phyloP scores from a whole-genome alignment of 2,888 invertebrate genomes.

The Oscheius onirici region DNA sequence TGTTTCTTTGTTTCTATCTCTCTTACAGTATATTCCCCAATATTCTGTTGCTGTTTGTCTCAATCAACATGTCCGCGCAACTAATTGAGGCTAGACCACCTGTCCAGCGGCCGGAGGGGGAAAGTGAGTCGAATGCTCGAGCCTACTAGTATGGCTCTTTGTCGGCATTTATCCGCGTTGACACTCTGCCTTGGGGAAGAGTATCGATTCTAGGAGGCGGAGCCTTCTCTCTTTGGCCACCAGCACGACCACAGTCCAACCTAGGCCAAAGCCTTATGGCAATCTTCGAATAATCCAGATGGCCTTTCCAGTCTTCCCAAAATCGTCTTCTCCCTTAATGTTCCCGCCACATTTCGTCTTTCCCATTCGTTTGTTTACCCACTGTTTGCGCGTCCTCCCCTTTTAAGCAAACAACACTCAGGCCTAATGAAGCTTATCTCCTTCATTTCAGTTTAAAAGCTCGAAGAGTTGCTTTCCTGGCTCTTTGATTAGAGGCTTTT shows the following conservation, averaged over 20 bases:
- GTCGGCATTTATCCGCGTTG: slow-evolving; percentile 34
- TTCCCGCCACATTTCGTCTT: slow-evolving; percentile 4
- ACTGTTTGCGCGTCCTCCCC: neutral
- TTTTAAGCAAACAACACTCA: neutral
- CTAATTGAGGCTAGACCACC: neutral
- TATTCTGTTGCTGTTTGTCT: neutral
- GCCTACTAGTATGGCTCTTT: slow-evolving; percentile 30
- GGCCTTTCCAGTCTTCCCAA: neutral
- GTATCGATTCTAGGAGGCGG: slow-evolving; percentile 34
- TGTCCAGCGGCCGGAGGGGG: neutral
- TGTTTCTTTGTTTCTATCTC: neutral
- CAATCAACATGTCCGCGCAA: neutral
- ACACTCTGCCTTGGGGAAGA: slow-evolving; percentile 32
- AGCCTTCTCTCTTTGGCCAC: neutral
- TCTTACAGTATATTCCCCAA: neutral
- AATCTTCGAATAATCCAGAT: neutral
- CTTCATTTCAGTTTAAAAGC: neutral
- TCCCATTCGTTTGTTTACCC: slow-evolving; percentile 3
- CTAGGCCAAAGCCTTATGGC: neutral
- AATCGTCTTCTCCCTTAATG: neutral
- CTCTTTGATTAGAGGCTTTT: too few species aligned
- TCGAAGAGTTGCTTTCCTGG: too few species aligned
- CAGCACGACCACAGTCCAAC: slow-evolving; percentile 9
- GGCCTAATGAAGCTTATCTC: slow-evolving; percentile 7
- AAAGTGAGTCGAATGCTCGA: too few species aligned